Evolutionary conservation across 1,140 invertebrate species (phyloP).

Genomic region (Chironomus striatipennis): DNA sequence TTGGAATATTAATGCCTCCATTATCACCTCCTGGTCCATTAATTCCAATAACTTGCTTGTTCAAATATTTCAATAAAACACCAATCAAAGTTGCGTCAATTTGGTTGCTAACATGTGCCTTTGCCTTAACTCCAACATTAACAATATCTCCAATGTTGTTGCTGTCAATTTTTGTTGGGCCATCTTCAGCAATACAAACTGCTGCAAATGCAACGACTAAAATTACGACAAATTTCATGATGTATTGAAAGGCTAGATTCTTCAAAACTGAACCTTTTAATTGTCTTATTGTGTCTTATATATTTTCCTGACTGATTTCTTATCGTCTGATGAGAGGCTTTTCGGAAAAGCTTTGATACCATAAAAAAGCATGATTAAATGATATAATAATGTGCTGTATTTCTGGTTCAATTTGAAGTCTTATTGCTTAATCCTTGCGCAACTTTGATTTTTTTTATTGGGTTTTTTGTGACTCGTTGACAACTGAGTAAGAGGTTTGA

Average conservation of each 20-base stretch:
- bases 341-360: too few relatives aligned
- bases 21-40: not conserved
- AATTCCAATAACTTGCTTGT: not conserved
- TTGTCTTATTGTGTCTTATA: not conserved
- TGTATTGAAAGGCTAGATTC: not conserved
- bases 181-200: not conserved
- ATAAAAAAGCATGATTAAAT: too few relatives aligned
- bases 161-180: not conserved
- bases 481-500: too few relatives aligned
- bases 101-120: not conserved
- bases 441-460: too few relatives aligned
- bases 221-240: conserved; percentile 6
- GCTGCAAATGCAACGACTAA: not conserved
- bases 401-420: too few relatives aligned
- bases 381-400: too few relatives aligned
- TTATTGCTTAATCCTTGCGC: too few relatives aligned
- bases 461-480: too few relatives aligned
- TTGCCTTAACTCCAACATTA: conserved; percentile 10
- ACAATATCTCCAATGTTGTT: conserved; percentile 3
- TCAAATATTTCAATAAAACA: not conserved
- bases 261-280: not conserved
- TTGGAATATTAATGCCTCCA: not conserved
- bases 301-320: not conserved
- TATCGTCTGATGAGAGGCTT: too few relatives aligned
- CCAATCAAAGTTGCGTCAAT: not conserved